Percentiles rank a stretch among this genome's conserved stretches.
Conservation (phyloP, 1,140 invertebrate species). For the Magallana gigas region DNA sequence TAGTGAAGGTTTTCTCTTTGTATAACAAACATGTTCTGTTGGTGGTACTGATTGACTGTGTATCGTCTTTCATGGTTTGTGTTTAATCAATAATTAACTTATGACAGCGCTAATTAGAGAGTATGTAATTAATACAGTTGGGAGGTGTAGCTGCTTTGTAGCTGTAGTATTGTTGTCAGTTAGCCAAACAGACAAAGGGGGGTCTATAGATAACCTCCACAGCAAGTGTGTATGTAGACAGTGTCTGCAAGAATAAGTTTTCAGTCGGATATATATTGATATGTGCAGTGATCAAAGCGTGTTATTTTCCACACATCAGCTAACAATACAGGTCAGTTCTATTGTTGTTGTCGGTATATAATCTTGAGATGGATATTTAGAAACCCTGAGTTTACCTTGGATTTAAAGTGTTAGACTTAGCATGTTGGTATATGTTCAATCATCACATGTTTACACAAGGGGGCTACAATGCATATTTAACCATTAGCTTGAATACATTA, state of each 20-base stretch:
- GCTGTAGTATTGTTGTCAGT: neutral
- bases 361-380: neutral
- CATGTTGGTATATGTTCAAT: too few relatives aligned
- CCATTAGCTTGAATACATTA: neutral
- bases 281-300: neutral
- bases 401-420: neutral
- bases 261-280: neutral
- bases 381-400: neutral
- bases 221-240: constrained; percentile 4
- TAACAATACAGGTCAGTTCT: neutral
- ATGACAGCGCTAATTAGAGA: constrained; percentile 23
- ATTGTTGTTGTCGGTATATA: neutral
- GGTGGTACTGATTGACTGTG: neutral
- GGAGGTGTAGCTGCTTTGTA: neutral
- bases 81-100: constrained; percentile 20
- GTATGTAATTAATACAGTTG: neutral
- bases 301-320: neutral
- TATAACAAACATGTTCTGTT: neutral
- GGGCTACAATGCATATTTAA: neutral
- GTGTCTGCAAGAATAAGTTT: neutral
- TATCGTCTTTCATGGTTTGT: neutral
- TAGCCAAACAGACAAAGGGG: constrained; percentile 3
- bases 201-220: constrained; percentile 21
- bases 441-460: too few relatives aligned
- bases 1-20: too few relatives aligned